phyloP scores from a whole-genome alignment of 2,797 vertebrate genomes.

The Apogon hyalosoma region DNA sequence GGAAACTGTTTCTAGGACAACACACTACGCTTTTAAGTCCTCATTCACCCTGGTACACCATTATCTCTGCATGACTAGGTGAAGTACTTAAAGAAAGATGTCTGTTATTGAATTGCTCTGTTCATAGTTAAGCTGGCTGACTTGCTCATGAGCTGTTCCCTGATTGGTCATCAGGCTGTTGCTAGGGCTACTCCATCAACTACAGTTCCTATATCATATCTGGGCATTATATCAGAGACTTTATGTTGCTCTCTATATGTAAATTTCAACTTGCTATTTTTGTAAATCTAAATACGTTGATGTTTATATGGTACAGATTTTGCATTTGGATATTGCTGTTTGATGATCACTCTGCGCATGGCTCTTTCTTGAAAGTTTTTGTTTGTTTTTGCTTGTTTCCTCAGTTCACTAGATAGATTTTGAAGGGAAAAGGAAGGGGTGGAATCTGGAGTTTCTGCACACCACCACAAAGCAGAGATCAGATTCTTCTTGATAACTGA shows the following conservation, averaged over 20 bases:
- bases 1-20: conserved; percentile 56
- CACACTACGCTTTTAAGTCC: conserved; percentile 32
- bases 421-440: conserved; percentile 40
- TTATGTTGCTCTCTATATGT: not conserved
- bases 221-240: not conserved
- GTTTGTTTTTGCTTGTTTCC: not conserved
- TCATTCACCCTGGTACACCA: conserved; percentile 22
- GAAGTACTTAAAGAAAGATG: conserved; percentile 16
- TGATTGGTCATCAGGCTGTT: conserved; percentile 38
- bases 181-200: conserved; percentile 22
- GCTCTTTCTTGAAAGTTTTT: conserved; percentile 16
- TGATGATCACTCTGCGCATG: not conserved
- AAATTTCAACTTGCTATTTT: conserved; percentile 16
- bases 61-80: conserved; percentile 35
- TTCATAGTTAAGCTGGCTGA: conserved; percentile 26
- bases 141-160: conserved; percentile 16
- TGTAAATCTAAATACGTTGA: conserved; percentile 8
- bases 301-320: not conserved
- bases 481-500: conserved; percentile 30
- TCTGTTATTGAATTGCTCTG: conserved; percentile 23
- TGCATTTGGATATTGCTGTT: conserved; percentile 18
- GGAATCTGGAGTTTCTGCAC: conserved; percentile 83
- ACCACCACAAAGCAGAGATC: conserved; percentile 65
- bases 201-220: conserved; percentile 5
- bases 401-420: conserved; percentile 23